Evolutionary conservation across 2,888 invertebrate genomes (phyloP).

Genomic region (Ophonus ardosiacus): DNA sequence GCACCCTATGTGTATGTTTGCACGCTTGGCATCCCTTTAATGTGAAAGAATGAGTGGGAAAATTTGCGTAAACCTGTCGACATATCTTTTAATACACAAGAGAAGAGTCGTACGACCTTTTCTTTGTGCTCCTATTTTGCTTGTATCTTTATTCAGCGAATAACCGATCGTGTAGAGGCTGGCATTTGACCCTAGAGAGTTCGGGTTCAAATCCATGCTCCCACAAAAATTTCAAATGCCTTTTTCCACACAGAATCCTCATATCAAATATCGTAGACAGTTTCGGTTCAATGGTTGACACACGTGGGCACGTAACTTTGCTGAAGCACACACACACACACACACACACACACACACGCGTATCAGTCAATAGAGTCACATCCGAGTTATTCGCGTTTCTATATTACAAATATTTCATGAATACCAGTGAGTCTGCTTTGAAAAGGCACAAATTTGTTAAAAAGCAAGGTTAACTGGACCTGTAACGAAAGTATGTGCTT

Average conservation of each 20-base stretch:
- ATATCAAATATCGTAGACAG: background rate
- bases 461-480: too few relatives aligned
- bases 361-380: too few relatives aligned
- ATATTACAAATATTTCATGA: too few relatives aligned
- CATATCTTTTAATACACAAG: conserved; percentile 39
- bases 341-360: too few relatives aligned
- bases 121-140: conserved; percentile 1
- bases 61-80: background rate
- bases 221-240: conserved; percentile 9
- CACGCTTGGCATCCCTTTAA: too few relatives aligned
- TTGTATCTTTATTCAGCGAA: conserved; percentile 35
- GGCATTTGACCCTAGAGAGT: conserved; percentile 22
- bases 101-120: conserved; percentile 9
- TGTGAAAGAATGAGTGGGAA: too few relatives aligned
- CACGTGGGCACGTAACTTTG: background rate
- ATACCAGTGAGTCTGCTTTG: too few relatives aligned
- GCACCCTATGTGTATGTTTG: too few relatives aligned
- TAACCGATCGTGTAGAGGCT: conserved; percentile 26
- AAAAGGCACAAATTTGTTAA: too few relatives aligned
- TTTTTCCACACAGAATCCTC: background rate
- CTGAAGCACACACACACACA: too few relatives aligned
- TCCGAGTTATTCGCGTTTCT: background rate
- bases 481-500: too few relatives aligned
- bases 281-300: background rate
- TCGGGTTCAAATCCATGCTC: background rate